Conservation (phyloP, 2,888 invertebrate species). For the Euplexia lucipara region DNA sequence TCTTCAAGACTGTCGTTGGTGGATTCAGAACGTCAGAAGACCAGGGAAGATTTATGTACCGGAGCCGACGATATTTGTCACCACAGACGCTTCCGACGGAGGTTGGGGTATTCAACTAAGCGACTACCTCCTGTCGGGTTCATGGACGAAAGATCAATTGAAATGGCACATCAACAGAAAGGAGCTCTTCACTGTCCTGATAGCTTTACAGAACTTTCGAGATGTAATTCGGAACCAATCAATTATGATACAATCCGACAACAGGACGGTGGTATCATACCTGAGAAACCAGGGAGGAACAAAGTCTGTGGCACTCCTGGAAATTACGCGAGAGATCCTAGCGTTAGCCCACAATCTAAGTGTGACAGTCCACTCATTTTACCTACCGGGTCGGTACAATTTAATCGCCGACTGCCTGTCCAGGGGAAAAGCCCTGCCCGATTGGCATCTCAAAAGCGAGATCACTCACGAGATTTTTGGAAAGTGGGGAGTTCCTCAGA, state of each 20-base stretch:
- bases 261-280: conserved; percentile 56
- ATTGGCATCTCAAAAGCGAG: conserved; percentile 6
- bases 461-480: conserved; percentile 35
- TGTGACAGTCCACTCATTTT: conserved; percentile 32
- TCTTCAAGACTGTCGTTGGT: conserved; percentile 44
- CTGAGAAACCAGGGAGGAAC: conserved; percentile 59
- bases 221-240: neutral
- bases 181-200: conserved; percentile 51
- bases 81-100: conserved; percentile 59
- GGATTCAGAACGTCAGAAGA: conserved; percentile 19
- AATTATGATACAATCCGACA: conserved; percentile 60
- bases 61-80: conserved; percentile 41
- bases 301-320: conserved; percentile 7
- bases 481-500: conserved; percentile 37
- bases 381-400: conserved; percentile 63
- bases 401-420: no score
- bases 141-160: conserved; percentile 46
- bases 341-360: neutral
- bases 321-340: conserved; percentile 13
- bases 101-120: conserved; percentile 58
- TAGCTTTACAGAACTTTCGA: conserved; percentile 23
- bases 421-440: conserved; percentile 33
- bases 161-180: conserved; percentile 63
- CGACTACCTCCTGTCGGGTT: conserved; percentile 4
- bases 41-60: conserved; percentile 29